Base-by-base conservation (phyloP, 2,797 vertebrate species). In the Chrysolophus pictus region DNA sequence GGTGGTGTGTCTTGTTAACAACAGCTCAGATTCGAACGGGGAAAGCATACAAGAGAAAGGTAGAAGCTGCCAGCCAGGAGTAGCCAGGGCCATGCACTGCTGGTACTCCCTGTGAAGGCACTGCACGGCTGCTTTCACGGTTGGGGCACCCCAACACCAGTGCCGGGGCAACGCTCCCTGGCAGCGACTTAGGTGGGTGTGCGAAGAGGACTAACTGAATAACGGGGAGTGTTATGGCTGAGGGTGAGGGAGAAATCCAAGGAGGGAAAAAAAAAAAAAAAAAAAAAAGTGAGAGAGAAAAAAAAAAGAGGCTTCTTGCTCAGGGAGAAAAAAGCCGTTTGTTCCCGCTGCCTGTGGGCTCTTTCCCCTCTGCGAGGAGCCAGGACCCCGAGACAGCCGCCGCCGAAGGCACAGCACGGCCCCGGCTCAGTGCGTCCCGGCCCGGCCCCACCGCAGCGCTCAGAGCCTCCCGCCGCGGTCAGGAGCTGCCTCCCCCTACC, bases 1-100 rank as follows among this genome's bases (percentile, higher is more conserved):
- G 95, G 95, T 96, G 94, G 75, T 86, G 79, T 83, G 76, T 18
- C 73, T 91, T 94, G 91, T 73, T 56, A 92, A 90, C 62, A 83
- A 18, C 85, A 90, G 59, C 79, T 91, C 85, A 33, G 59, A 91
- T 78, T 89, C 59, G 59, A 90, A 51, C 16, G 16, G 49, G 60
- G 70, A 84, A 28, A 33, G 68, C 35, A 74, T 42, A 73, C 5
- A 80, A 88, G n/a, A 42, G 39, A 87, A 85, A 77, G 31, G 31
- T 14, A 31, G 53, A n/a, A 39, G 46, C 72, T 51, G 63, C 63
- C 73, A 29, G 11, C 46, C 75, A 1, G 44, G 35, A 47, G 24
- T 19, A 39, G 74, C n/a, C 0, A 26, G 55, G 75, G 33, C 2
- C 28, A 73, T 70, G 42, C 12, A 21, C 29, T 42, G n/a, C 28